phyloP scores from a whole-genome alignment of 2,113 vertebrate species.

The Mustelus asterias region DNA sequence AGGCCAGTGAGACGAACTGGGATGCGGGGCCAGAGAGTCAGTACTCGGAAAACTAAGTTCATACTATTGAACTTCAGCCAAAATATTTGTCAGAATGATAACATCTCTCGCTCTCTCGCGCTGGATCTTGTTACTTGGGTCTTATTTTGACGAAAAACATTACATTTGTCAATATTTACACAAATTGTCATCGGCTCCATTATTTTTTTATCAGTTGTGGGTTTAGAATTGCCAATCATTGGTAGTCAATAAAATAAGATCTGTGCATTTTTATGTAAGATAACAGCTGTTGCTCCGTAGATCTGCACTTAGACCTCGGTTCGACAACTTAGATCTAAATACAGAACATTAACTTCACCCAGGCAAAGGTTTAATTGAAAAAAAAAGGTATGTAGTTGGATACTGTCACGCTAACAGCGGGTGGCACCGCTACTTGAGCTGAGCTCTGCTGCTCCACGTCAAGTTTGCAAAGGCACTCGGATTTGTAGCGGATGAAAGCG shows the following conservation, averaged over 20 bases:
- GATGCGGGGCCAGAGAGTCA: background rate
- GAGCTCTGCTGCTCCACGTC: background rate
- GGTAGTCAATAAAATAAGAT: background rate
- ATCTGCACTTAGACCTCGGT: background rate
- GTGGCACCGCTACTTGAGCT: background rate
- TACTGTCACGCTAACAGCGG: background rate
- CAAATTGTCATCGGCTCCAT: background rate
- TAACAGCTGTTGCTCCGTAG: background rate
- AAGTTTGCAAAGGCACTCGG: background rate
- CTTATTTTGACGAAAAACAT: background rate
- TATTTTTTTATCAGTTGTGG: background rate
- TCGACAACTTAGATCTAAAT: background rate
- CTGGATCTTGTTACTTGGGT: background rate
- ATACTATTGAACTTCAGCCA: background rate
- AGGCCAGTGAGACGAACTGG: background rate
- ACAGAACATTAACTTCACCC: background rate
- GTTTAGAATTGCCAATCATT: background rate
- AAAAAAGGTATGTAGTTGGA: background rate
- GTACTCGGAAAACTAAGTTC: background rate
- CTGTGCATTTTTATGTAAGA: background rate
- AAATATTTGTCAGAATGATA: background rate
- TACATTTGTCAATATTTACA: background rate
- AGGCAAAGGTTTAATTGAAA: background rate
- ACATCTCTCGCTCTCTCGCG: background rate
- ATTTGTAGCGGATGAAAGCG: background rate